phyloP scores from a whole-genome alignment of 2,888 invertebrate species.

The Ormyrus rosae region DNA sequence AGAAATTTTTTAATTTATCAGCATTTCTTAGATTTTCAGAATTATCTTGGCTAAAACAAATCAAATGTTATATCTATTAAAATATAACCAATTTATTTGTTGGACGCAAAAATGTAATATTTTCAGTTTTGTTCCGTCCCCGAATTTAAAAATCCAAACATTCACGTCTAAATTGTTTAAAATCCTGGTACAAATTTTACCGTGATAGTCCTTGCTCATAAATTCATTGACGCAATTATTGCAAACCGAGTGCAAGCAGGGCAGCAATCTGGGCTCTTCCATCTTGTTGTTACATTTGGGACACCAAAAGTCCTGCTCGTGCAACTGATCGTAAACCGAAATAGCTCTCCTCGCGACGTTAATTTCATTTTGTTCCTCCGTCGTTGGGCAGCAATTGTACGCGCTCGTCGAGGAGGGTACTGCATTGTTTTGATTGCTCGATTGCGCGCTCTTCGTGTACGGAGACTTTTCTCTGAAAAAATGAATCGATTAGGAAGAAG shows the following conservation, averaged over 20 bases:
- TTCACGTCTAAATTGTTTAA: too few species aligned
- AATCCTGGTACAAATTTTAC: conserved; percentile 22
- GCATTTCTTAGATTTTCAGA: too few species aligned
- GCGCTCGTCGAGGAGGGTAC: conserved; percentile 22
- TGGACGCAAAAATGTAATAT: too few species aligned
- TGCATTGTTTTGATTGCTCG: conserved; percentile 2
- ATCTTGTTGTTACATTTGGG: conserved; percentile 68
- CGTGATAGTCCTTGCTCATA: conserved; percentile 58
- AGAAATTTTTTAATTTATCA: too few species aligned
- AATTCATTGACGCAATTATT: conserved; percentile 67
- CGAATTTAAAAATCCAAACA: too few species aligned
- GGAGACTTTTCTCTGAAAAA: conserved; percentile 32
- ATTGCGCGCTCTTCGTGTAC: conserved; percentile 6
- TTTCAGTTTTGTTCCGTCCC: too few species aligned
- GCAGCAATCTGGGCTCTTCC: conserved; percentile 70
- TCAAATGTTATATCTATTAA: too few species aligned
- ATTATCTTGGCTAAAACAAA: too few species aligned
- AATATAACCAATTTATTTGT: too few species aligned
- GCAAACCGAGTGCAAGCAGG: conserved; percentile 71
- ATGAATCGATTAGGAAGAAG: not conserved
- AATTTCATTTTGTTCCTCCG: conserved; percentile 26
- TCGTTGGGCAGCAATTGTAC: not conserved
- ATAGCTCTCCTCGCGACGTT: conserved; percentile 43
- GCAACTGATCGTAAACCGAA: conserved; percentile 58
- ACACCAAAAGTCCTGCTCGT: conserved; percentile 64